Percentiles rank a stretch among this genome's conserved stretches.
Evolutionary conservation across 2,113 vertebrate species (phyloP).

Genomic region (Trochalopteron elliotii): DNA sequence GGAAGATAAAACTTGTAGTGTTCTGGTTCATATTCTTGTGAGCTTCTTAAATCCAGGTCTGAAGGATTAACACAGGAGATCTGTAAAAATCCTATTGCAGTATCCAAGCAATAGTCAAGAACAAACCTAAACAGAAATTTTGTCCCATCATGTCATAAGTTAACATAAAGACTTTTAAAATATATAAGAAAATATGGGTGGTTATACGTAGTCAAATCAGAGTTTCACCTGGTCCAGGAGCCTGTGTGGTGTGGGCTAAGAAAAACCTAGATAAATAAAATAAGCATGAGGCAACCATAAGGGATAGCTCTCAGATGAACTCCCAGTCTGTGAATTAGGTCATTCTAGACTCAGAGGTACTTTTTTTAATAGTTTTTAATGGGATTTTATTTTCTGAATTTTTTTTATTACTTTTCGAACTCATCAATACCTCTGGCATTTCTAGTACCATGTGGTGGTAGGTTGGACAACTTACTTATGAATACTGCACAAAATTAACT

Average conservation of each 20-base stretch:
- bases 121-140: not conserved
- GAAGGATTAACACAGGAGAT: not conserved
- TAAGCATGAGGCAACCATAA: not conserved
- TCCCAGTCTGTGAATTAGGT: not conserved
- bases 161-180: not conserved
- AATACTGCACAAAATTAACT: not conserved
- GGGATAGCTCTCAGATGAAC: not conserved
- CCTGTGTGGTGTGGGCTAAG: not conserved
- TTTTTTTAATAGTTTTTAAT: not conserved
- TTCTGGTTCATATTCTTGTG: not conserved
- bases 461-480: not conserved
- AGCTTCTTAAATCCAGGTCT: not conserved
- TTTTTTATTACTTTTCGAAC: not conserved
- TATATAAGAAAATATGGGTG: not conserved
- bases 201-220: not conserved
- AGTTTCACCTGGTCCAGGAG: not conserved
- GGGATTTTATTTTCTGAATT: not conserved
- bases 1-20: not conserved
- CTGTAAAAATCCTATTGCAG: not conserved
- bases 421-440: not conserved
- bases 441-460: not conserved
- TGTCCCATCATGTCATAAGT: not conserved
- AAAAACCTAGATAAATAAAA: not conserved
- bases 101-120: not conserved
- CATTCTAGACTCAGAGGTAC: not conserved